These are phyloP conservation scores for Scaptomyza hsui DNA, from an alignment of 1,140 invertebrate genomes.

Conservation along the genomic window DNA sequence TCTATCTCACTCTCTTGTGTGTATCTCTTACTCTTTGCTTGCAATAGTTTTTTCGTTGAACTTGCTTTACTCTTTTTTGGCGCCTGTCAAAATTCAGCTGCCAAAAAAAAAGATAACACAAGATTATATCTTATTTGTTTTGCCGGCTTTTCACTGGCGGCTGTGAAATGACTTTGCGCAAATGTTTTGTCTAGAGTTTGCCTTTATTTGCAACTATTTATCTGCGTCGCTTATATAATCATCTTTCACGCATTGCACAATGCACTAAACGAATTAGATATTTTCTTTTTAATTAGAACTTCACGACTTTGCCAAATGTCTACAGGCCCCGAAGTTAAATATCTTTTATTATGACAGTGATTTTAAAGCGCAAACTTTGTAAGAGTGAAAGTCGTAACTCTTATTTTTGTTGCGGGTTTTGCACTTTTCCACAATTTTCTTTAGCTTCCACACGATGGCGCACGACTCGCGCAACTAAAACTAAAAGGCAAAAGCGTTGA, in stretches of 20 bases:
- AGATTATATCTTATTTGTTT: conserved; percentile 35
- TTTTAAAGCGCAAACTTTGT: conserved; percentile 16
- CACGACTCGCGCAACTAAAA: conserved; percentile 68
- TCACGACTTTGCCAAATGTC: background rate
- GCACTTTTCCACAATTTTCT: conserved; percentile 44
- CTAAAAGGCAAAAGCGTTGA: conserved; percentile 49
- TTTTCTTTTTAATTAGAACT: background rate
- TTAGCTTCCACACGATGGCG: conserved; percentile 72
- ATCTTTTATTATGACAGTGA: conserved; percentile 14
- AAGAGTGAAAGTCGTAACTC: background rate
- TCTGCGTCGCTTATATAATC: conserved; percentile 66
- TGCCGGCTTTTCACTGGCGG: conserved; percentile 62
- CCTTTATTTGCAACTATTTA: conserved; percentile 9
- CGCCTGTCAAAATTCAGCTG: conserved; percentile 69
- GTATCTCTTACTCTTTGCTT: conserved; percentile 34
- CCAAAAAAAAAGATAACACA: conserved; percentile 26
- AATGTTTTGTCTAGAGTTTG: conserved; percentile 7
- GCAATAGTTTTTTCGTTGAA: conserved; percentile 35
- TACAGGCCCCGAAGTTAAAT: background rate
- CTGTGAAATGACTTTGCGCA: conserved; percentile 24
- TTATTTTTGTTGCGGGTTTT: background rate
- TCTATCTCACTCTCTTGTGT: conserved; percentile 21
- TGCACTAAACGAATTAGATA: conserved; percentile 2
- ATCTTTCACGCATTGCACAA: conserved; percentile 45
- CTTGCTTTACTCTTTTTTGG: conserved; percentile 27